These are phyloP conservation scores for Australoheros facetus DNA, from an alignment of 2,797 vertebrate genomes.

Conservation along the genomic window DNA sequence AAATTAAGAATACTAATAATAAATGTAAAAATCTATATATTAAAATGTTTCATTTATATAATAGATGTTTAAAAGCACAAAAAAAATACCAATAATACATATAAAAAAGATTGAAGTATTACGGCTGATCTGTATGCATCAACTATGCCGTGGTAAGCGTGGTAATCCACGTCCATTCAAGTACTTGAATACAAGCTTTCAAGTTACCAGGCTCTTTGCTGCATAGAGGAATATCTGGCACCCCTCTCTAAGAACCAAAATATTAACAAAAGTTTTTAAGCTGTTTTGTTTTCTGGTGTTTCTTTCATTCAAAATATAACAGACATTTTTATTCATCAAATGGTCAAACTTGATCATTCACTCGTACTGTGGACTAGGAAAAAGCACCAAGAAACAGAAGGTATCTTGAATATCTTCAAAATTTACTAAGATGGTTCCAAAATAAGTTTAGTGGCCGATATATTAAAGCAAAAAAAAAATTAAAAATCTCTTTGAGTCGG, in stretches of 20 bases:
- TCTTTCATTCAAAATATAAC: background rate
- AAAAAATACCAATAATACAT: background rate
- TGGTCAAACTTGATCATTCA: too few species aligned
- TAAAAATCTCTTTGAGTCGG: background rate
- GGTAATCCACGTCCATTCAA: background rate
- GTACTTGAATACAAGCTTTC: background rate
- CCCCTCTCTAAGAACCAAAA: too few species aligned
- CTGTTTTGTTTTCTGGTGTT: too few species aligned
- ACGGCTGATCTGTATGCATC: background rate
- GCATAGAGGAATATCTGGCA: background rate
- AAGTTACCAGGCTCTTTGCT: background rate
- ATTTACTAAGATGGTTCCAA: background rate
- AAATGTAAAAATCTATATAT: too few species aligned
- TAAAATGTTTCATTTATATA: background rate
- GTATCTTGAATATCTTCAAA: background rate
- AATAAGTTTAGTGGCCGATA: background rate
- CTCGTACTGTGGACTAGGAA: background rate
- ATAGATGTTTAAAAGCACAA: background rate
- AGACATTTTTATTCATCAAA: background rate
- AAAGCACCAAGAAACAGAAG: background rate
- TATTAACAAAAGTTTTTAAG: too few species aligned
- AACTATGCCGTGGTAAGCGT: background rate
- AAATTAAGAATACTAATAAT: too few species aligned
- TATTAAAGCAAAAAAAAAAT: background rate
- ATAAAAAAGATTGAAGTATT: fast-evolving